Percentiles rank a stretch among this genome's conserved stretches.
Evolutionary conservation across 1,140 invertebrate species (phyloP).

Genomic region (Diorhabda elongata): DNA sequence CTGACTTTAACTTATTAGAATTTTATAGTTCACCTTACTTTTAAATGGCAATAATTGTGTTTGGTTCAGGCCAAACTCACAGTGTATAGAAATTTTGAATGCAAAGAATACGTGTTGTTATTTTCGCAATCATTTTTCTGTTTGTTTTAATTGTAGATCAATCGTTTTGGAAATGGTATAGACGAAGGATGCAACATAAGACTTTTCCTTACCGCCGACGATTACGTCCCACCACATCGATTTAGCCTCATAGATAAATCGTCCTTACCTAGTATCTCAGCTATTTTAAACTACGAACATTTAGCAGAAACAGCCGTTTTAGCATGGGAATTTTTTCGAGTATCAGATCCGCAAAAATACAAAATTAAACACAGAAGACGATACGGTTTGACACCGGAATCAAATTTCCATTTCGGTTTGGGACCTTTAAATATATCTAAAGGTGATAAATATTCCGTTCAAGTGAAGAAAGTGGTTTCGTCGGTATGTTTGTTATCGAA

Average conservation of each 20-base stretch:
- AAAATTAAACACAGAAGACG: slow-evolving; percentile 43
- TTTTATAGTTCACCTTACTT: no score
- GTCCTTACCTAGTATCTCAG: slow-evolving; percentile 15
- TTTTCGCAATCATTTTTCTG: neutral
- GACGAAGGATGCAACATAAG: slow-evolving; percentile 49
- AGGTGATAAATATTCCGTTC: slow-evolving; percentile 49
- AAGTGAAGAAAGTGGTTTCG: slow-evolving; percentile 47
- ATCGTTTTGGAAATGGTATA: slow-evolving; percentile 50
- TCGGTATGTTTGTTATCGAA: slow-evolving; percentile 43
- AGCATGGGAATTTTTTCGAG: slow-evolving; percentile 35
- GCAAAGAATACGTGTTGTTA: neutral
- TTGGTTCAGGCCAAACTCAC: no score
- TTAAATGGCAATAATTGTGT: no score
- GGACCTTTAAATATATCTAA: slow-evolving; percentile 50
- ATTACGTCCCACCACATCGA: slow-evolving; percentile 26
- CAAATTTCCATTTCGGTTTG: slow-evolving; percentile 50
- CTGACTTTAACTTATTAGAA: no score
- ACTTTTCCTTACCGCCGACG: slow-evolving; percentile 34
- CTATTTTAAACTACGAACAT: slow-evolving; percentile 27
- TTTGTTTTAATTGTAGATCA: slow-evolving; percentile 23
- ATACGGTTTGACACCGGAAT: slow-evolving; percentile 47
- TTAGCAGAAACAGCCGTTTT: slow-evolving; percentile 33
- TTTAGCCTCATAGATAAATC: slow-evolving; percentile 9
- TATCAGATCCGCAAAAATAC: slow-evolving; percentile 20
- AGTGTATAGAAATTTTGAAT: no score